Evolutionary conservation across 2,113 vertebrate species (phyloP).

Genomic region (Gymnogyps californianus): DNA sequence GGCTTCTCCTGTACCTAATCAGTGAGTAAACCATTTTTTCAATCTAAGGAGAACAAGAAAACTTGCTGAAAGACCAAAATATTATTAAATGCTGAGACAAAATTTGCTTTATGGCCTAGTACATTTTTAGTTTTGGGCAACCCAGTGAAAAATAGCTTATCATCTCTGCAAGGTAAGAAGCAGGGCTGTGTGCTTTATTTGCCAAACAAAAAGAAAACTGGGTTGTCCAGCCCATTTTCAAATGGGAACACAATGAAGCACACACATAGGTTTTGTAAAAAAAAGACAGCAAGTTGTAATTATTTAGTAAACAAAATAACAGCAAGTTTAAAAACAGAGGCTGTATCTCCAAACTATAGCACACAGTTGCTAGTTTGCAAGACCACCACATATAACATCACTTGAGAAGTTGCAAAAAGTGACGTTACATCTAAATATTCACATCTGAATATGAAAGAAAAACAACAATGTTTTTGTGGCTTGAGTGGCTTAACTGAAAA

Average conservation of each 20-base stretch:
- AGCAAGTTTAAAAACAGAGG: background rate
- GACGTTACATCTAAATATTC: background rate
- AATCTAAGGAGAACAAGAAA: background rate
- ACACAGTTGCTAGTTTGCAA: background rate
- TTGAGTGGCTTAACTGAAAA: background rate
- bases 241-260: background rate
- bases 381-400: background rate
- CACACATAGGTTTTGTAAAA: background rate
- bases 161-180: background rate
- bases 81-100: background rate
- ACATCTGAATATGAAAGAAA: background rate
- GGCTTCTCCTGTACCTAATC: background rate
- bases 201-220: background rate
- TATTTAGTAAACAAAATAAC: background rate
- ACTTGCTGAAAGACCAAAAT: background rate
- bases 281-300: background rate
- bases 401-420: background rate
- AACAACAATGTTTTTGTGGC: background rate
- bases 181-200: background rate
- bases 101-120: background rate
- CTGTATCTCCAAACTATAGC: background rate
- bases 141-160: background rate
- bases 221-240: background rate
- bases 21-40: background rate
- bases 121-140: background rate